Conservation (phyloP, 2,888 invertebrate genomes). For the Stegophylla sp. region DNA sequence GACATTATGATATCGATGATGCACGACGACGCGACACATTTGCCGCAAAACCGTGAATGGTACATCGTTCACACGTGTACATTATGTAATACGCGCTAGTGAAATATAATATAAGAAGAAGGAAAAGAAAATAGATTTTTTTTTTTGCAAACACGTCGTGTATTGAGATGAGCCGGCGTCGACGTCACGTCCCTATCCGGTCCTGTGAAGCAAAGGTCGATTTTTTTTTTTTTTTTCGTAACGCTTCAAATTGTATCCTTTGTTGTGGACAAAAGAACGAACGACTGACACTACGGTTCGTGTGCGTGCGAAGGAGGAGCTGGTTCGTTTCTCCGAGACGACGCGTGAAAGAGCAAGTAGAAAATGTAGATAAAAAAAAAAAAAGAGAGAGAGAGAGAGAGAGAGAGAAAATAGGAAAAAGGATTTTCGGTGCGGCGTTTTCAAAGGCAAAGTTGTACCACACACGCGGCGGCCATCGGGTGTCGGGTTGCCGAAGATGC, state of each 20-base stretch:
- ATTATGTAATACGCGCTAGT: not conserved
- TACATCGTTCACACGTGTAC: not conserved
- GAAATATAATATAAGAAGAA: not conserved
- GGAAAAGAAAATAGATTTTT: no score
- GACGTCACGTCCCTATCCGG: not conserved
- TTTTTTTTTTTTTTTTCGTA: no score
- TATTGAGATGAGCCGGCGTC: constrained; percentile 4
- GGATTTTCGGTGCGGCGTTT: constrained; percentile 18
- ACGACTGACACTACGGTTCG: not conserved
- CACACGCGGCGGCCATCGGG: not conserved
- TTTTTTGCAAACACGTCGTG: not conserved
- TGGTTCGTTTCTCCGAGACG: constrained; percentile 9
- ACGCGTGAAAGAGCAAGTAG: constrained; percentile 7
- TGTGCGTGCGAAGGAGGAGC: not conserved
- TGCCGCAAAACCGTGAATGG: no score
- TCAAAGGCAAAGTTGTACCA: constrained; percentile 17
- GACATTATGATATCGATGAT: no score
- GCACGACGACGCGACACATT: no score
- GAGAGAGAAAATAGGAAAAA: constrained; percentile 4
- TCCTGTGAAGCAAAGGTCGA: not conserved
- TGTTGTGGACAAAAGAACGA: constrained; percentile 43
- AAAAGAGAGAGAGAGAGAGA: no score
- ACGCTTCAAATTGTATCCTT: constrained; percentile 52
- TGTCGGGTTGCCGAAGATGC: not conserved
- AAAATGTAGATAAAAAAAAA: not conserved